Base-by-base conservation (phyloP, 2,113 vertebrate species). In the Brachirus orientalis region DNA sequence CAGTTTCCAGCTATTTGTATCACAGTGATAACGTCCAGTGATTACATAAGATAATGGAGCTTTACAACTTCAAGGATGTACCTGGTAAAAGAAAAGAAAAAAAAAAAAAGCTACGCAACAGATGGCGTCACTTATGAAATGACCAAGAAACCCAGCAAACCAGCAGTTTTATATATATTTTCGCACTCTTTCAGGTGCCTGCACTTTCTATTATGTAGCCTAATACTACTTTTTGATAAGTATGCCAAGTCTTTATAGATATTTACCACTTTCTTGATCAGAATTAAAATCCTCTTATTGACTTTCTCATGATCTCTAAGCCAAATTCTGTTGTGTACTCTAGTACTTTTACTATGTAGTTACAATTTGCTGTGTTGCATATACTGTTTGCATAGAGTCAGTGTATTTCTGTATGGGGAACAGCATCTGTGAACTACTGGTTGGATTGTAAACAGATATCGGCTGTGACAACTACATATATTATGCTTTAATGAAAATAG, bases 181-280 rank as follows among this genome's bases (percentile, higher is more conserved):
- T 74, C 50, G 66, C 83, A 89, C 79, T 87, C 68, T 65, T 80
- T 80, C 46, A 67, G 75, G 82, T 87, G 85, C 85, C 85, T 87
- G 83, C 80, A 90, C 88, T 86, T 86, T 86, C 61, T 86, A 72
- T 75, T 75, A 89, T 89, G 88, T 89, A 91, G 88, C 89, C 71
- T 83, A 81, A 57, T 67, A 70, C 14, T 68, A 63, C 7, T 52
- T 69, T 87, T 77, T 71, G 33, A 74, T 40, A 62, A 80, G 40
- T 79, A 73, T 28, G 51, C 20, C 63, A 38, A 55, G 62, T 76
- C 63, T 85, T 69, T 75, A 37, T 28, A 28, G 3, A 28, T 86
- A 85, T 63, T 45, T 69, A 63, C 48, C 52, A 70, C 4, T 71
- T 60, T 71, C 61, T 61, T 17, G 70, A 70, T 13, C 51, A 50